These are phyloP conservation scores for Drosophila lini DNA, from an alignment of 1,140 invertebrate genomes.

Conservation along the genomic window DNA sequence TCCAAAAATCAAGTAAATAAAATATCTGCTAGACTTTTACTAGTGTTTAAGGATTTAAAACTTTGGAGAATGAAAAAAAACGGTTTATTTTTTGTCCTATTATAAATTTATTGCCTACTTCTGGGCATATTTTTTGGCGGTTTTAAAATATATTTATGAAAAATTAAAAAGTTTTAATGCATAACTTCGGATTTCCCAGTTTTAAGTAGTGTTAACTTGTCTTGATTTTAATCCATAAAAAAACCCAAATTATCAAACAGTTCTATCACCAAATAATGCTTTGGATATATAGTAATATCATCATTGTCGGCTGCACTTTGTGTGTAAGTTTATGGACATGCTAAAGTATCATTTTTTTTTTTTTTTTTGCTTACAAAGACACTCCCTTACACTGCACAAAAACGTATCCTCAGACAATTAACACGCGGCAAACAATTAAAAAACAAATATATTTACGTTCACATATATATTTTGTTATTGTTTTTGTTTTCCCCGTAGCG, in stretches of 20 bases:
- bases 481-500: conserved; percentile 12
- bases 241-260: fast-evolving
- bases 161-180: too few species aligned
- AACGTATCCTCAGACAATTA: conserved; percentile 26
- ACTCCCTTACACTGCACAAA: conserved; percentile 3
- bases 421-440: conserved; percentile 62
- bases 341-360: conserved; percentile 31
- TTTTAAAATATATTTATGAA: not conserved
- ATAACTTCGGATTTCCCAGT: not conserved
- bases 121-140: not conserved
- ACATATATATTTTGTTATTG: conserved; percentile 3
- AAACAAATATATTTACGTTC: conserved; percentile 37
- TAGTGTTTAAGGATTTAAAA: not conserved
- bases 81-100: not conserved
- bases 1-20: not conserved
- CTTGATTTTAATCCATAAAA: not conserved
- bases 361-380: conserved; percentile 1
- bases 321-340: conserved; percentile 61
- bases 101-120: not conserved
- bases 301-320: conserved; percentile 63
- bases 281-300: not conserved
- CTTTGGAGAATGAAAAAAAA: not conserved
- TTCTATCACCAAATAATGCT: not conserved
- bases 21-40: not conserved
- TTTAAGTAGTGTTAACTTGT: not conserved